A percentile compares a stretch with the other conserved stretches of the same genome.
These are phyloP conservation scores for Sinelater perroti DNA, from an alignment of 2,888 invertebrate species.

Conservation along the genomic window DNA sequence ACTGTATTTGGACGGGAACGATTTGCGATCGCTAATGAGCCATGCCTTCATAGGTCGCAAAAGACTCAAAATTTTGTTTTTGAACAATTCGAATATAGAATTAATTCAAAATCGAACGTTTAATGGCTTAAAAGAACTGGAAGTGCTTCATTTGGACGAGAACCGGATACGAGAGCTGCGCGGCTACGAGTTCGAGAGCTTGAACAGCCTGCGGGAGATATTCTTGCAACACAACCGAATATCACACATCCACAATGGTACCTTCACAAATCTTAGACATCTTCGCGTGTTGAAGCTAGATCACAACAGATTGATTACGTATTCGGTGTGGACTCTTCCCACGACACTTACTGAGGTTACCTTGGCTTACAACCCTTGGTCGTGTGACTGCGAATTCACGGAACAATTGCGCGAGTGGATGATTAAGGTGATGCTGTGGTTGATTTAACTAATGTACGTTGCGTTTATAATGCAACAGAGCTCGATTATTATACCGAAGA, in stretches of 20 bases:
- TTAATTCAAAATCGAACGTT: conserved; percentile 83
- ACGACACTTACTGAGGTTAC: conserved; percentile 71
- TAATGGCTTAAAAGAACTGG: conserved; percentile 81
- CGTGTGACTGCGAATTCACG: conserved; percentile 83
- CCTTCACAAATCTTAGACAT: conserved; percentile 73
- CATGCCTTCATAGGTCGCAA: conserved; percentile 88
- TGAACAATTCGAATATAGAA: conserved; percentile 82
- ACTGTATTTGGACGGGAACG: conserved; percentile 85
- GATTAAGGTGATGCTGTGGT: conserved; percentile 70
- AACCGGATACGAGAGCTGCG: conserved; percentile 75
- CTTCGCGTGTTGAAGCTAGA: conserved; percentile 74
- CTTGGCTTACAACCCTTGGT: conserved; percentile 80
- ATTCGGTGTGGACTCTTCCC: conserved; percentile 78
- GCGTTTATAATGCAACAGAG: conserved; percentile 72
- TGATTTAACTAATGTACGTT: conserved; percentile 72
- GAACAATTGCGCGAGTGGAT: conserved; percentile 81
- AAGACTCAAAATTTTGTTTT: conserved; percentile 76
- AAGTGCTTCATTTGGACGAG: conserved; percentile 78
- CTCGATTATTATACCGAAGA: conserved; percentile 67
- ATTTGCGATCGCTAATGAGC: conserved; percentile 77
- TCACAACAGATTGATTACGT: conserved; percentile 74
- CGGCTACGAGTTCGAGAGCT: conserved; percentile 83
- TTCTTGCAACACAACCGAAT: conserved; percentile 80
- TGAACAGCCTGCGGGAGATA: conserved; percentile 76
- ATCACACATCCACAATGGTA: conserved; percentile 72